These are phyloP conservation scores for Gymnoscopelus microlampas DNA, from an alignment of 2,797 vertebrate genomes.

Conservation along the genomic window DNA sequence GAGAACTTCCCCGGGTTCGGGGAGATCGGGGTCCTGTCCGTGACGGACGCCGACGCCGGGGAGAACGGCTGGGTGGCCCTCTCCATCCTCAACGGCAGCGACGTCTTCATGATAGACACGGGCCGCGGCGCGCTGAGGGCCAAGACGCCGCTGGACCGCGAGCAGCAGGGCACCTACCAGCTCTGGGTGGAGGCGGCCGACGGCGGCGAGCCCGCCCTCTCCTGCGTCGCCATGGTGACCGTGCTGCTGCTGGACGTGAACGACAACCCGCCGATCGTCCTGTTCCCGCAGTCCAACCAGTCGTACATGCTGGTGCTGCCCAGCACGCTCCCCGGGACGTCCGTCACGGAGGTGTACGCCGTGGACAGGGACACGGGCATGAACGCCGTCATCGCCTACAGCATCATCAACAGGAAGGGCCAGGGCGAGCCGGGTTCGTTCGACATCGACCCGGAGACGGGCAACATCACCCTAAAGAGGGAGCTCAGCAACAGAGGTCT, in stretches of 20 bases:
- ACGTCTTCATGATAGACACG: conserved; percentile 97
- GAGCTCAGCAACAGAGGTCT: conserved; percentile 92
- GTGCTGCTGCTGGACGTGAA: conserved; percentile 96
- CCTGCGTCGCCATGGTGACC: conserved; percentile 93
- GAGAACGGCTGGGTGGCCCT: conserved; percentile 96
- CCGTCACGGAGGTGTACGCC: conserved; percentile 96
- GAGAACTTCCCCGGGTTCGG: conserved; percentile 98
- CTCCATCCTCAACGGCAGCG: conserved; percentile 94
- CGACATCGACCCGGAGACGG: conserved; percentile 93
- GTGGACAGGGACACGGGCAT: conserved; percentile 98
- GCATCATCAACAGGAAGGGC: conserved; percentile 94
- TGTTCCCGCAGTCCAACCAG: conserved; percentile 97
- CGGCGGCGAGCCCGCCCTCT: conserved; percentile 91
- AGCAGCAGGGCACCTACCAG: conserved; percentile 94
- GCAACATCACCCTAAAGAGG: conserved; percentile 96
- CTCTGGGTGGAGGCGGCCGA: conserved; percentile 95
- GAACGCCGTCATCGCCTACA: conserved; percentile 98
- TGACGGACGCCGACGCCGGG: conserved; percentile 93
- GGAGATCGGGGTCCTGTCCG: conserved; percentile 95
- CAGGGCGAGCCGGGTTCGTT: conserved; percentile 90
- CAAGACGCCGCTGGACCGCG: conserved; percentile 92
- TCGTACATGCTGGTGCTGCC: conserved; percentile 95
- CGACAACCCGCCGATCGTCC: conserved; percentile 95
- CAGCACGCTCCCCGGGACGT: conserved; percentile 92
- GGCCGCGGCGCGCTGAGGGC: conserved; percentile 93